These are phyloP conservation scores for Anticlea derivata DNA, from an alignment of 2,888 invertebrate genomes.

Conservation along the genomic window DNA sequence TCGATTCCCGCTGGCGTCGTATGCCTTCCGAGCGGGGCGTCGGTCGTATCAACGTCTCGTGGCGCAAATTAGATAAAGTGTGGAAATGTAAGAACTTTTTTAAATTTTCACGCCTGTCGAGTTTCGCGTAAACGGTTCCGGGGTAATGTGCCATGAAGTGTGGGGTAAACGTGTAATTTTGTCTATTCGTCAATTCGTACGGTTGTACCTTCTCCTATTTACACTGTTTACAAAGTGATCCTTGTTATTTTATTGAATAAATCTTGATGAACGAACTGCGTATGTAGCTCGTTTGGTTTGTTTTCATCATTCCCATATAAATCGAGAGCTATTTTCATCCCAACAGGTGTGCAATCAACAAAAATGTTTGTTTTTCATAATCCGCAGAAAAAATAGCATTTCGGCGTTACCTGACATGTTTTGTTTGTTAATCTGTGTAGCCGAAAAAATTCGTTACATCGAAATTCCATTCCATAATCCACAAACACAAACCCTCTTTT, in stretches of 20 bases:
- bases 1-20: slow-evolving; percentile 73
- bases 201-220: too few species aligned
- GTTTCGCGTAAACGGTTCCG: slow-evolving; percentile 14
- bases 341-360: slow-evolving; percentile 12
- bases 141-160: slow-evolving; percentile 5
- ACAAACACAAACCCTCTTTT: slow-evolving; percentile 21
- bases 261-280: too few species aligned
- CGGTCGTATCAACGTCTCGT: slow-evolving; percentile 58
- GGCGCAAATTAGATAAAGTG: slow-evolving; percentile 65
- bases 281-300: not conserved
- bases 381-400: slow-evolving; percentile 10
- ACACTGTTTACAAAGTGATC: not conserved
- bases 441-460: slow-evolving; percentile 10
- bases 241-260: too few species aligned
- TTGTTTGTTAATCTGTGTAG: slow-evolving; percentile 14
- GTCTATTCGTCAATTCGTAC: too few species aligned
- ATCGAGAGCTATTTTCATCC: not conserved
- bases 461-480: slow-evolving; percentile 21
- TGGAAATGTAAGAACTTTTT: slow-evolving; percentile 51
- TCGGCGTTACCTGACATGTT: slow-evolving; percentile 9
- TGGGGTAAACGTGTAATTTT: not conserved
- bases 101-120: slow-evolving; percentile 29
- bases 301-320: not conserved
- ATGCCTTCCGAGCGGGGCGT: slow-evolving; percentile 61
- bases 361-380: slow-evolving; percentile 17